Percentiles rank a stretch among this genome's conserved stretches.
Evolutionary conservation across 2,797 vertebrate species (phyloP).

Genomic region (Sebastiscus albofasciatus): DNA sequence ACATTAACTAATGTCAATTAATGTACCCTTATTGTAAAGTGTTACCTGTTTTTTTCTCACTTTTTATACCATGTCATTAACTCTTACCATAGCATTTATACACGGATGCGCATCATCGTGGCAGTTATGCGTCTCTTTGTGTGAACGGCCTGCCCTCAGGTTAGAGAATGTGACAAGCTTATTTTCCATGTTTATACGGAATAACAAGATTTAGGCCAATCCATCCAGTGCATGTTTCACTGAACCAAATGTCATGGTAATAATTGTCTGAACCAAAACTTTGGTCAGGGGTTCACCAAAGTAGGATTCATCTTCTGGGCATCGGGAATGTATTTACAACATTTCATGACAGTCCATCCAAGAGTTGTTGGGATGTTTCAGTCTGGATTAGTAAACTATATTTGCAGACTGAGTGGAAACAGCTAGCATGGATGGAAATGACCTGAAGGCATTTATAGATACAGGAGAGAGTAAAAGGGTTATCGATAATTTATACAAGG

Average conservation of each 20-base stretch:
- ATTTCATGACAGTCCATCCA: neutral
- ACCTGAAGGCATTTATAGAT: too few species aligned
- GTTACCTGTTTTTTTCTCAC: too few species aligned
- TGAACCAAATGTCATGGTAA: neutral
- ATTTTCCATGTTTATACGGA: neutral
- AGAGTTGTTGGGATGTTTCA: too few species aligned
- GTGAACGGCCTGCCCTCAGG: too few species aligned
- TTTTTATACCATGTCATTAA: too few species aligned
- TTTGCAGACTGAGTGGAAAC: neutral
- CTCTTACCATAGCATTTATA: too few species aligned
- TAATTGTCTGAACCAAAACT: neutral
- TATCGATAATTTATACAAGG: neutral
- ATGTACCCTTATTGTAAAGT: too few species aligned
- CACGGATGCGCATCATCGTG: too few species aligned
- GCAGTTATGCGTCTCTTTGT: too few species aligned
- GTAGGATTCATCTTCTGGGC: neutral
- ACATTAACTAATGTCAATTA: too few species aligned
- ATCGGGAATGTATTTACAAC: neutral
- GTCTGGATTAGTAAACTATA: neutral
- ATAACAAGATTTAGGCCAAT: neutral
- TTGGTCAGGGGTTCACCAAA: neutral
- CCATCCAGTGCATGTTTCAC: neutral
- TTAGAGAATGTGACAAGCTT: neutral
- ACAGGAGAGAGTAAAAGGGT: neutral
- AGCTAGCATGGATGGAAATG: neutral